Evolutionary conservation across 1,140 invertebrate species (phyloP), one percentile per base, ranked within the genome.

Genomic region (Hetaerina americana): DNA sequence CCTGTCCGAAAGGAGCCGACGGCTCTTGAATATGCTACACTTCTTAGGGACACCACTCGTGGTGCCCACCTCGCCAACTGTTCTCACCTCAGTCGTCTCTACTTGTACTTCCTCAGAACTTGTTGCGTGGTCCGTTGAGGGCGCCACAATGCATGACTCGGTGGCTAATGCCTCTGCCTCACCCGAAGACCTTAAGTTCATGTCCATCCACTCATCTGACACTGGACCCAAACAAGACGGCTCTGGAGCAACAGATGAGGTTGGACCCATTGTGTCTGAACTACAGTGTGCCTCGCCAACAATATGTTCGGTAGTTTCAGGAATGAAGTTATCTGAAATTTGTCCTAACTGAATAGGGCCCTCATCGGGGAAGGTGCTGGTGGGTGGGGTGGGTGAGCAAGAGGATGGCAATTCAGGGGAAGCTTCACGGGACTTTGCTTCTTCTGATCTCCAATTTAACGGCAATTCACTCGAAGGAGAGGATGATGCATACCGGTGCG

Each of bases 21-120:
- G 86, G 77, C 91, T 93, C 78, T 95, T 95, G 78, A 95, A 95
- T 78, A 95, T 94, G 77, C 92, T 93, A 68, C 91, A 90, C 79
- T 94, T 93, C 77, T 92, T 93, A 72, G 89, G 88, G 0, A 86
- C 87, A 70, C 89, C 88, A 66, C 15, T 27, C 24, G n/a, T 67
- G 26, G 40, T 49, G 66, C 18, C 26, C 15, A 27, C 22, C 22
- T 69, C 68, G 8, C 28, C n/a, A 18, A 28, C n/a, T n/a, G n/a
- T n/a, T 69, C 28, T 69, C 5, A 5, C 22, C 22, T 69, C n/a
- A 28, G 28, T 0, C 5, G 68, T 3, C 15, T 68, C 24, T 68
- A 25, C 5, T 12, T 27, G 15, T 69, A n/a, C 22, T 18, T 27
- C 26, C 5, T 69, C 68, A 28, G 29, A 24, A 27, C 28, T 8